Evolutionary conservation across 2,113 vertebrate species (phyloP).

Genomic region (Hypomesus transpacificus): DNA sequence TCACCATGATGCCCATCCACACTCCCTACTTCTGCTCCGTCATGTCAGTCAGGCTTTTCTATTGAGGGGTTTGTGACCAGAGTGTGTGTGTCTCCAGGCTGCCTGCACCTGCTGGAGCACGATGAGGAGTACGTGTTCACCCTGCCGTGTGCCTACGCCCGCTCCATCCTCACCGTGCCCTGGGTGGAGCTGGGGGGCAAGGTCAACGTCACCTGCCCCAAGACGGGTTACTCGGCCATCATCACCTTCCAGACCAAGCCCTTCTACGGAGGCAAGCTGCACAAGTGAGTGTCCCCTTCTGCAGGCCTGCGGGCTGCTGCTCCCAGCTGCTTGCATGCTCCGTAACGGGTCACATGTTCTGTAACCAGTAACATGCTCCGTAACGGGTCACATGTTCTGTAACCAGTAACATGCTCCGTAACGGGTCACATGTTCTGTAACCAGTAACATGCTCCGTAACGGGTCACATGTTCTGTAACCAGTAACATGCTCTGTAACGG

Average conservation of each 20-base stretch:
- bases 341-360: too few species aligned
- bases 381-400: too few species aligned
- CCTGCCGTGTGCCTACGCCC: slow-evolving; percentile 91
- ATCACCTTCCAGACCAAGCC: slow-evolving; percentile 99
- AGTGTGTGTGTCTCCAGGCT: slow-evolving; percentile 66
- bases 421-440: too few species aligned
- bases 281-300: slow-evolving; percentile 73
- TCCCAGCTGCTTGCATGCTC: too few species aligned
- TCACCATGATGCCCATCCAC: too few species aligned
- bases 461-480: too few species aligned
- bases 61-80: not conserved
- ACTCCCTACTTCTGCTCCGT: not conserved
- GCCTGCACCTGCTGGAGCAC: slow-evolving; percentile 86
- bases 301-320: too few species aligned
- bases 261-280: slow-evolving; percentile 94
- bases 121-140: slow-evolving; percentile 94
- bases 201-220: slow-evolving; percentile 87
- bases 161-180: slow-evolving; percentile 96
- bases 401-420: too few species aligned
- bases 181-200: slow-evolving; percentile 98
- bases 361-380: too few species aligned
- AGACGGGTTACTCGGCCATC: slow-evolving; percentile 90
- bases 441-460: too few species aligned
- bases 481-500: too few species aligned
- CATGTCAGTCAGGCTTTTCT: not conserved